Conservation (phyloP, 2,888 invertebrate genomes). For the Prosapia bicincta region DNA sequence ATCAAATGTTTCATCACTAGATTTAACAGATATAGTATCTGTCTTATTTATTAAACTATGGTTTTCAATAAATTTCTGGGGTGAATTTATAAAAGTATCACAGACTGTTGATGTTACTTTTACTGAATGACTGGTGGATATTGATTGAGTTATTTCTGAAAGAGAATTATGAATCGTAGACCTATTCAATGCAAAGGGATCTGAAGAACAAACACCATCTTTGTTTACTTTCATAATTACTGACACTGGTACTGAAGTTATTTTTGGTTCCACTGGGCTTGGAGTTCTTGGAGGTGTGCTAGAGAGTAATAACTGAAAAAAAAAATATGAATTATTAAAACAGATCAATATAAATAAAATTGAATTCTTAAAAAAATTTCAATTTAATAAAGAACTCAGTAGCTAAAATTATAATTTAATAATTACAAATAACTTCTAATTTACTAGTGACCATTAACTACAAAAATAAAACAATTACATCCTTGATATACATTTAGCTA, state of each 20-base stretch:
- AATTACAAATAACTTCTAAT: too few species aligned
- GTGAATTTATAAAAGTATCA: conserved; percentile 6
- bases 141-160: background rate
- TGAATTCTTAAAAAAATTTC: too few species aligned
- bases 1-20: conserved; percentile 24
- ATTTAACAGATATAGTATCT: background rate
- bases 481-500: too few species aligned
- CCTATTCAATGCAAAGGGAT: conserved; percentile 34
- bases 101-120: conserved; percentile 5
- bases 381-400: too few species aligned
- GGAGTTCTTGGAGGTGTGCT: conserved; percentile 52
- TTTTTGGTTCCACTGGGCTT: conserved; percentile 48
- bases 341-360: too few species aligned
- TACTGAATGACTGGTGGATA: background rate
- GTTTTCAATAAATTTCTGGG: background rate
- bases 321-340: too few species aligned
- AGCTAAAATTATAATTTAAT: too few species aligned
- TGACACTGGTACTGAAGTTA: conserved; percentile 53
- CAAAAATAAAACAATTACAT: too few species aligned
- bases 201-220: conserved; percentile 64
- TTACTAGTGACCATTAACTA: too few species aligned
- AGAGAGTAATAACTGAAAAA: conserved; percentile 47
- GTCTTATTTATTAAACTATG: background rate
- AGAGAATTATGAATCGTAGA: background rate
- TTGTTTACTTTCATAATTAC: conserved; percentile 85